A percentile compares a stretch with the other conserved stretches of the same genome.
phyloP scores from a whole-genome alignment of 2,113 vertebrate species.

The Peromyscus californicus region DNA sequence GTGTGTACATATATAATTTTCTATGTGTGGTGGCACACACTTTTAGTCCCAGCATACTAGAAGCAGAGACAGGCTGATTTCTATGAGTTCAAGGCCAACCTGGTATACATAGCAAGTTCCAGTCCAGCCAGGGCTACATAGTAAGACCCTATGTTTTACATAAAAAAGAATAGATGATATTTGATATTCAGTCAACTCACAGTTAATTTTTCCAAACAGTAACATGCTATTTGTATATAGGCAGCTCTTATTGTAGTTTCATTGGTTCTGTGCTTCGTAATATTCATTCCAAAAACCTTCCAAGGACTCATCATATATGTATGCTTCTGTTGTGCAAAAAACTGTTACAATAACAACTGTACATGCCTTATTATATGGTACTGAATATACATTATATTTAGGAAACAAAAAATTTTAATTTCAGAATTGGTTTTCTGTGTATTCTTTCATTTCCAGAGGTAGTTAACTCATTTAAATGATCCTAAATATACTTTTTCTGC shows the following conservation, averaged over 20 bases:
- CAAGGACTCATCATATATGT: not conserved
- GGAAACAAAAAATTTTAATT: not conserved
- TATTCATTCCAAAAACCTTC: not conserved
- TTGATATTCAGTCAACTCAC: not conserved
- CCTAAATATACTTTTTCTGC: conserved; percentile 36
- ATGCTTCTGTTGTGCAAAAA: not conserved
- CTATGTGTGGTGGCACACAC: not conserved
- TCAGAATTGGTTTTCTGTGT: conserved; percentile 44
- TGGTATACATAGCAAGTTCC: not conserved
- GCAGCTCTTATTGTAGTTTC: not conserved
- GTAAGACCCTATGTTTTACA: not conserved
- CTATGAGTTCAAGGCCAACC: not conserved
- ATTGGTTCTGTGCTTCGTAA: conserved; percentile 47
- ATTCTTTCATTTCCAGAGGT: conserved; percentile 25
- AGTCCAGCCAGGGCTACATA: not conserved
- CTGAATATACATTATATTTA: not conserved
- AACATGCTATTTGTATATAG: conserved; percentile 43
- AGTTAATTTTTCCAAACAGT: not conserved
- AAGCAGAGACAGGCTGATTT: not conserved
- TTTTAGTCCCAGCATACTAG: not conserved
- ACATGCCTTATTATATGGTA: not conserved
- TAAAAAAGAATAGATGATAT: conserved; percentile 22
- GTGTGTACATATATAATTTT: not conserved
- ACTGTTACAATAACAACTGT: conserved; percentile 19
- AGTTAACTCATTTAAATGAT: conserved; percentile 32